These are phyloP conservation scores for Calyptomena viridis DNA, from an alignment of 2,113 vertebrate genomes.

Conservation along the genomic window DNA sequence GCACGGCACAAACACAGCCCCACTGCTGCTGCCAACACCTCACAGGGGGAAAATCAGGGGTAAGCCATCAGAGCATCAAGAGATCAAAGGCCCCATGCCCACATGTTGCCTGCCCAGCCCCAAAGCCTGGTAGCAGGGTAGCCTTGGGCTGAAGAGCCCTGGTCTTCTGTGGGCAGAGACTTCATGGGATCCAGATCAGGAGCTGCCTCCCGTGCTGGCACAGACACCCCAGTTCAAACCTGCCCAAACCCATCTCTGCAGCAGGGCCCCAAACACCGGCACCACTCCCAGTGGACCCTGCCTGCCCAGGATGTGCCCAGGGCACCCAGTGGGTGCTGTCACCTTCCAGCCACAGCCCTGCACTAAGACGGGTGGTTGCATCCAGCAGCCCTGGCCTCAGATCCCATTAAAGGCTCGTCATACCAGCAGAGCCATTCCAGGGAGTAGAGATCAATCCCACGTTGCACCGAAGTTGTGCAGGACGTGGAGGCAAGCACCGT, in stretches of 20 bases:
- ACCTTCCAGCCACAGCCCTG: background rate
- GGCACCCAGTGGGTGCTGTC: background rate
- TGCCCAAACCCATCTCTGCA: background rate
- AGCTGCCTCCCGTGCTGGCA: background rate
- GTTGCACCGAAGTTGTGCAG: slow-evolving; percentile 15
- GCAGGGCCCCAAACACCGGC: background rate
- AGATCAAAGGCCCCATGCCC: rapidly evolving
- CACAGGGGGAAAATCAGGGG: background rate
- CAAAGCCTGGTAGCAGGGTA: background rate
- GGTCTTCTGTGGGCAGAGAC: background rate
- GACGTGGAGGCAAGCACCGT: slow-evolving; percentile 22
- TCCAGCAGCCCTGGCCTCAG: background rate
- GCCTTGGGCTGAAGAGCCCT: background rate
- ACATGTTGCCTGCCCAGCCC: background rate
- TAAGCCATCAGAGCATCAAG: background rate
- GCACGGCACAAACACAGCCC: background rate
- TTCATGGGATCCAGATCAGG: rapidly evolving
- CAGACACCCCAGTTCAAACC: background rate
- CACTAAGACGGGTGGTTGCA: rapidly evolving
- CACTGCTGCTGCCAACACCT: background rate
- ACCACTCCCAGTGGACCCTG: rapidly evolving
- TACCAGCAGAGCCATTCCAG: background rate
- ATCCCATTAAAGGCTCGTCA: background rate
- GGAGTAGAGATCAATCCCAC: background rate
- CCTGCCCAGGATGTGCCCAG: rapidly evolving